Conservation (phyloP, 2,888 invertebrate genomes). For the Scaptomyza caliginosa region DNA sequence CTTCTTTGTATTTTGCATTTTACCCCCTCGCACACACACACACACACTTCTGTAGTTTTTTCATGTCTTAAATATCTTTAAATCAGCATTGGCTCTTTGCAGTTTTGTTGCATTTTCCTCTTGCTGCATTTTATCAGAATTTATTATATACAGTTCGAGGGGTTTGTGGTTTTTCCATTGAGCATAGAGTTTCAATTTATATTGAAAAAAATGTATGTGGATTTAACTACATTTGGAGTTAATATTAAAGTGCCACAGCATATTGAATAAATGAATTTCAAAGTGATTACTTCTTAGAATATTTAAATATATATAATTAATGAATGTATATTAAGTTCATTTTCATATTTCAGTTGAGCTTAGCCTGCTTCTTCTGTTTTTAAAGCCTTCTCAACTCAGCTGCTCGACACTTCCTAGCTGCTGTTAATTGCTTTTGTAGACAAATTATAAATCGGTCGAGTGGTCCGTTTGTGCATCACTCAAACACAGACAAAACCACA, state of each 20-base stretch:
- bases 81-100: background rate
- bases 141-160: constrained; percentile 3
- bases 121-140: constrained; percentile 2
- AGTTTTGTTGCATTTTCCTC: background rate
- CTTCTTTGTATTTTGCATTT: constrained; percentile 2
- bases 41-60: background rate
- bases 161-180: background rate
- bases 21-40: background rate
- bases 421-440: constrained; percentile 76
- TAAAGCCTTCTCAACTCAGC: constrained; percentile 1
- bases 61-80: constrained; percentile 2
- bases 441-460: constrained; percentile 70
- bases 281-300: background rate
- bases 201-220: background rate
- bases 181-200: background rate
- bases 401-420: constrained; percentile 34
- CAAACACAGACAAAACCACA: constrained; percentile 77
- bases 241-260: background rate
- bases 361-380: background rate
- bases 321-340: background rate
- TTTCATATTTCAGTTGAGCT: background rate
- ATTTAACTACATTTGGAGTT: background rate
- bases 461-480: constrained; percentile 60
- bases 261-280: background rate
- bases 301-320: background rate